These are phyloP conservation scores for Chloebia gouldiae DNA, from an alignment of 2,113 vertebrate species.

Conservation along the genomic window DNA sequence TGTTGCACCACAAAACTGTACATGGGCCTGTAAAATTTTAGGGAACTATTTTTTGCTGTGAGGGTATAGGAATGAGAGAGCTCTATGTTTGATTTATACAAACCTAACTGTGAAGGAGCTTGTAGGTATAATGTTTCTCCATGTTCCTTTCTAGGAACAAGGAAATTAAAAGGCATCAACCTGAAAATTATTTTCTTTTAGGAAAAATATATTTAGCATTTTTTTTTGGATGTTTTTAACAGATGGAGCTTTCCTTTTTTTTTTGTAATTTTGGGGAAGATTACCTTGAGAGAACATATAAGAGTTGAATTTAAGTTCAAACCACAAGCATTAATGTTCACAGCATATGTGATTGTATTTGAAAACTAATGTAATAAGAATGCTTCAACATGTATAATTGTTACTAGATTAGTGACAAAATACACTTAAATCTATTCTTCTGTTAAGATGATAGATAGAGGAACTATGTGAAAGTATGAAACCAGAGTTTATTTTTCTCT, in stretches of 20 bases:
- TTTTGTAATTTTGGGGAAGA: neutral
- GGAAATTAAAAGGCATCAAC: neutral
- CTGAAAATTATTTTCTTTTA: neutral
- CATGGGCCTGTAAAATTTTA: conserved; percentile 8
- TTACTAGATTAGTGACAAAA: neutral
- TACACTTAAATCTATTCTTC: neutral
- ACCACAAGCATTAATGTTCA: neutral
- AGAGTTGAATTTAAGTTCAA: neutral
- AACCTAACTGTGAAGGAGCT: neutral
- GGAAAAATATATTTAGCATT: neutral
- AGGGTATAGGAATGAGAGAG: conserved; percentile 2
- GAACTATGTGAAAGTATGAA: neutral
- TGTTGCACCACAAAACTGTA: conserved; percentile 17
- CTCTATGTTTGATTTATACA: neutral
- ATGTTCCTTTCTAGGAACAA: neutral
- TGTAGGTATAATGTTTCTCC: neutral
- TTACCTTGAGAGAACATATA: neutral
- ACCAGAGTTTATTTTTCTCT: neutral
- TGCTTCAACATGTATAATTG: neutral
- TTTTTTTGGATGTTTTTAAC: neutral
- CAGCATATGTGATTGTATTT: neutral
- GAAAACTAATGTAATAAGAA: neutral
- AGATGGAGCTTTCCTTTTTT: neutral
- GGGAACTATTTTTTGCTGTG: conserved; percentile 1
- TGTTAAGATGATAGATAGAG: neutral